Conservation (phyloP, 1,140 invertebrate species). For the Patella vulgata region DNA sequence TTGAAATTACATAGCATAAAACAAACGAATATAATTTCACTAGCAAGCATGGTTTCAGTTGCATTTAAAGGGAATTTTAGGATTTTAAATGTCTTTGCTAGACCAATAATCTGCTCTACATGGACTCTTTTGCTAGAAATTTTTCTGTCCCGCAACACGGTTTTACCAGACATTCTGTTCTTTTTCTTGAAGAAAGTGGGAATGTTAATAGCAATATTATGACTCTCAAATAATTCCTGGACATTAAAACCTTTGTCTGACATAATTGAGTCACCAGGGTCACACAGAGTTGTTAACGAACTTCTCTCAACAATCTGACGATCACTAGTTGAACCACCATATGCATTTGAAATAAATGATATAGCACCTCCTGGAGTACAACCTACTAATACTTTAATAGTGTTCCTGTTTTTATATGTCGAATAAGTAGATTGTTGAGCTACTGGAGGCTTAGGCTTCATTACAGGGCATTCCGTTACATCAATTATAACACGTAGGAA, state of each 20-base stretch:
- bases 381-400: conserved; percentile 37
- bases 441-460: no score
- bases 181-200: conserved; percentile 40
- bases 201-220: conserved; percentile 31
- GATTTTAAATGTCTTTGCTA: conserved; percentile 33
- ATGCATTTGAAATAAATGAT: no score
- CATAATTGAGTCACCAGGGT: conserved; percentile 28
- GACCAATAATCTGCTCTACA: conserved; percentile 29
- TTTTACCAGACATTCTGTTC: conserved; percentile 23
- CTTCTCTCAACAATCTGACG: conserved; percentile 29
- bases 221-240: conserved; percentile 29
- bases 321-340: conserved; percentile 35
- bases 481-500: no score
- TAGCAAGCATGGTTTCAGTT: conserved; percentile 14
- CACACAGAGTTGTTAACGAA: conserved; percentile 17
- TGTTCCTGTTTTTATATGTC: neutral
- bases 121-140: conserved; percentile 26
- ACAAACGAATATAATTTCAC: conserved; percentile 22
- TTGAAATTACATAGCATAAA: conserved; percentile 34
- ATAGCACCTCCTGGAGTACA: conserved; percentile 35
- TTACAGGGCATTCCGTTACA: no score
- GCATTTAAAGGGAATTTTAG: conserved; percentile 21
- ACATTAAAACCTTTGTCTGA: conserved; percentile 36
- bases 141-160: conserved; percentile 19
- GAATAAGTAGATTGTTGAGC: neutral